These are phyloP conservation scores for Sepiola atlantica DNA, from an alignment of 2,888 invertebrate genomes.

Conservation along the genomic window DNA sequence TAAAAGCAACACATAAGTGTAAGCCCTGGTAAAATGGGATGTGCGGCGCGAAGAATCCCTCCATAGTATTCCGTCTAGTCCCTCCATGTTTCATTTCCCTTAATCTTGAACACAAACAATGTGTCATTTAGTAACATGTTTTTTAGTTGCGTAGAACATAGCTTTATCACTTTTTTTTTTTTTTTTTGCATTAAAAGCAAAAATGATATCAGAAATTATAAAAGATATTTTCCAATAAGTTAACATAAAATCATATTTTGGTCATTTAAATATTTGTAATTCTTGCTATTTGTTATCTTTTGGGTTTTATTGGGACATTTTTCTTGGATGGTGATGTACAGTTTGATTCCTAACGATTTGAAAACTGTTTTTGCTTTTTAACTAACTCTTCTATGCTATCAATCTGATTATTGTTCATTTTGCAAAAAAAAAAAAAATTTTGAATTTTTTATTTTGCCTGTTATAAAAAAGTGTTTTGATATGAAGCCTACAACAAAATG, in stretches of 20 bases:
- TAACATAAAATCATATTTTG: background rate
- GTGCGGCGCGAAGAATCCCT: too few species aligned
- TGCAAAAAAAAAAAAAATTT: too few species aligned
- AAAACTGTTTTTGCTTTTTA: background rate
- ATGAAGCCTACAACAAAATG: background rate
- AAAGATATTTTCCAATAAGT: background rate
- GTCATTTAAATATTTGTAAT: background rate
- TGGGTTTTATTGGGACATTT: background rate
- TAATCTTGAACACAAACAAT: too few species aligned
- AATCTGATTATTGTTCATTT: background rate
- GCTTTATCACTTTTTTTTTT: too few species aligned
- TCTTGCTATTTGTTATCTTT: background rate
- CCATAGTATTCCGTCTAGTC: too few species aligned
- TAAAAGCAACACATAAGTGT: too few species aligned
- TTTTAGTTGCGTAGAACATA: too few species aligned
- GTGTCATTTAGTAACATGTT: too few species aligned
- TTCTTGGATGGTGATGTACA: background rate
- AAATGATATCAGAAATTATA: slow-evolving; percentile 19
- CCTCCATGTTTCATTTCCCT: too few species aligned
- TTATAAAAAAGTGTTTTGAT: background rate
- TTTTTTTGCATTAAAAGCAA: background rate
- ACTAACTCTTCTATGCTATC: background rate
- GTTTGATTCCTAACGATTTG: background rate
- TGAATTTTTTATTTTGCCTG: background rate
- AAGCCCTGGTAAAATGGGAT: too few species aligned